Percentiles rank a stretch among this genome's conserved stretches.
phyloP scores from a whole-genome alignment of 2,113 vertebrate genomes.

The Melanotaenia duboulayi region DNA sequence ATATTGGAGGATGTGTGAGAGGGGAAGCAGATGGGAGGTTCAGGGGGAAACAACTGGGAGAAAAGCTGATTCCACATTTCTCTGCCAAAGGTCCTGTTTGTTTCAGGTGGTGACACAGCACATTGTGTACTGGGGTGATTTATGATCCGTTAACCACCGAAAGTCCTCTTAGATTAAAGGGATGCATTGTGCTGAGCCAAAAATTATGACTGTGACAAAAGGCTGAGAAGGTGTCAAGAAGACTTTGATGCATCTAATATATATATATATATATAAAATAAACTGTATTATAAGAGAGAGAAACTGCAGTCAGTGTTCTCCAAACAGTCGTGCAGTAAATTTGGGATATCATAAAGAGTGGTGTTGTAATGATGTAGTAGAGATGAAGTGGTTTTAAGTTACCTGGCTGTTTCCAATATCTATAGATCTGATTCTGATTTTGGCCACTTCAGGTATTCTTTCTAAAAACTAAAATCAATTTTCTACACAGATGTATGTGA shows the following conservation, averaged over 20 bases:
- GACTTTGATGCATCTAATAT: conserved; percentile 30
- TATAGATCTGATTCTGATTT: not conserved
- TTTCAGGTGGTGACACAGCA: conserved; percentile 77
- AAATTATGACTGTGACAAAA: conserved; percentile 50
- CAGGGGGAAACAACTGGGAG: conserved; percentile 23
- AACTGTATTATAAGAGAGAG: conserved; percentile 8
- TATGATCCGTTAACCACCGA: conserved; percentile 66
- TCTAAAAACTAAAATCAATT: not conserved
- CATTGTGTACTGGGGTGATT: conserved; percentile 67
- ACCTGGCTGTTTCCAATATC: not conserved
- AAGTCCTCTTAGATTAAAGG: conserved; percentile 62
- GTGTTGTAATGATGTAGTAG: not conserved
- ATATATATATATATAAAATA: conserved; percentile 30
- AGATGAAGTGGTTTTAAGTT: too few species aligned
- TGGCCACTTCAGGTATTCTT: not conserved
- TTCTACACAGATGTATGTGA: too few species aligned
- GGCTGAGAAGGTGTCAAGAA: conserved; percentile 32
- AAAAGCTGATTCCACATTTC: conserved; percentile 69
- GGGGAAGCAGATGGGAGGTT: conserved; percentile 47
- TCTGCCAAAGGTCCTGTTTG: conserved; percentile 51
- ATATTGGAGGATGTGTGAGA: conserved; percentile 3
- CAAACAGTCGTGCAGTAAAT: not conserved
- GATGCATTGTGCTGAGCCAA: conserved; percentile 38
- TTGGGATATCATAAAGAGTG: not conserved
- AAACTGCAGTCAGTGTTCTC: not conserved